phyloP scores from a whole-genome alignment of 2,888 invertebrate species.

The Andrena bucephala region DNA sequence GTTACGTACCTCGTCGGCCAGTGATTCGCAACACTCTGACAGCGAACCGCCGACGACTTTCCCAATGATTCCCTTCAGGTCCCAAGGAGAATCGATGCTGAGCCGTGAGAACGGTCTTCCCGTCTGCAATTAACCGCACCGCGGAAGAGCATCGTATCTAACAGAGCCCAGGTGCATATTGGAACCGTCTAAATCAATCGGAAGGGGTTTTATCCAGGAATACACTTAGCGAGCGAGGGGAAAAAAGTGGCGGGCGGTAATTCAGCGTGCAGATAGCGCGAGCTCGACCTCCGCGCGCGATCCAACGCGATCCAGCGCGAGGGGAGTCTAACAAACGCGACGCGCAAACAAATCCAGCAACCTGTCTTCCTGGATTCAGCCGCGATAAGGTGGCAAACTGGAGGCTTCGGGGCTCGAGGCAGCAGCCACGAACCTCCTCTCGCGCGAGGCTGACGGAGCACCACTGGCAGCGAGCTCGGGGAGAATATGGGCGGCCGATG shows the following conservation, averaged over 20 bases:
- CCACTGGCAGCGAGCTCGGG: constrained; percentile 60
- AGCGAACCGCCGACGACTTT: too few relatives aligned
- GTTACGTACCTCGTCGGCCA: constrained; percentile 34
- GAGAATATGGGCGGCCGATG: constrained; percentile 71
- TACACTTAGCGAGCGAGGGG: constrained; percentile 42
- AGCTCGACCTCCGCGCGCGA: constrained; percentile 7
- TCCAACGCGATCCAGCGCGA: constrained; percentile 2
- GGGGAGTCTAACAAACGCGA: constrained; percentile 35
- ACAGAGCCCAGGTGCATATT: neutral
- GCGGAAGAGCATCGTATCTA: constrained; percentile 16
- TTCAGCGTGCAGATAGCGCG: constrained; percentile 41
- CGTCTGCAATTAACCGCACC: neutral
- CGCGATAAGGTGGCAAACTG: constrained; percentile 43
- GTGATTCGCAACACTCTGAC: constrained; percentile 49
- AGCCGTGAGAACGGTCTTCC: neutral
- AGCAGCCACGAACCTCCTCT: neutral
- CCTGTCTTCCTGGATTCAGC: constrained; percentile 53
- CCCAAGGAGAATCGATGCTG: neutral
- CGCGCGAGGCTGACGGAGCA: constrained; percentile 52
- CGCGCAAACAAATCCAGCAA: constrained; percentile 49
- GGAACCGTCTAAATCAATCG: constrained; percentile 55
- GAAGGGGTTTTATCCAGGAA: constrained; percentile 39
- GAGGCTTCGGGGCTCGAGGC: constrained; percentile 9
- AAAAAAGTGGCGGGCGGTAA: constrained; percentile 34
- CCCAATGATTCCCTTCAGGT: too few relatives aligned